Evolutionary conservation across 2,888 invertebrate genomes (phyloP).

Genomic region (Fragum sueziense): DNA sequence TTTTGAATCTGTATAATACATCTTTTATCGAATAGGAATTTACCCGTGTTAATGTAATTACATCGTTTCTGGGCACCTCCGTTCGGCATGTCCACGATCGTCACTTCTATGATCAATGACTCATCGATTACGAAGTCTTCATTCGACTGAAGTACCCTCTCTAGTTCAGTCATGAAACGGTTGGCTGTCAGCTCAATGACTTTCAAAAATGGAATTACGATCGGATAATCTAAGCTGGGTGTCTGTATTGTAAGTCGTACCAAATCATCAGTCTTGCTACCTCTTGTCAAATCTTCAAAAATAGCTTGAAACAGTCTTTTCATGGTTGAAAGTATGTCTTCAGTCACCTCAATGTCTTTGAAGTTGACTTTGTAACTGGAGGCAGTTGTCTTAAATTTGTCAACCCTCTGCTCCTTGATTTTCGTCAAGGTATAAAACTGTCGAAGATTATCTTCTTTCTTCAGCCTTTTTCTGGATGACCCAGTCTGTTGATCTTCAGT

Average conservation of each 20-base stretch:
- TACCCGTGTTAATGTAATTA: conserved; percentile 37
- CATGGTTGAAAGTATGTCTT: conserved; percentile 24
- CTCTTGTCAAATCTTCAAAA: conserved; percentile 31
- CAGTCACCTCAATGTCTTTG: conserved; percentile 34
- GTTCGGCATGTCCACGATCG: conserved; percentile 27
- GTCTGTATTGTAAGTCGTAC: conserved; percentile 35
- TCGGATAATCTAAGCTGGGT: conserved; percentile 42
- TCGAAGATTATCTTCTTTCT: conserved; percentile 18
- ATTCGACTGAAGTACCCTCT: conserved; percentile 31
- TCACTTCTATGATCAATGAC: conserved; percentile 36
- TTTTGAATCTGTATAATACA: conserved; percentile 45
- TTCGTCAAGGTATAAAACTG: conserved; percentile 18
- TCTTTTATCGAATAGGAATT: conserved; percentile 29
- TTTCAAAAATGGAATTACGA: conserved; percentile 20
- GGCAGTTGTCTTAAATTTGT: too few relatives aligned
- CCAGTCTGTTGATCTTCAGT: background rate
- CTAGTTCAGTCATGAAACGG: conserved; percentile 31
- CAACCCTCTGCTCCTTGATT: too few relatives aligned
- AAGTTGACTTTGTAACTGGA: too few relatives aligned
- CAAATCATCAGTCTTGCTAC: conserved; percentile 26
- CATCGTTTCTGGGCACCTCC: conserved; percentile 25
- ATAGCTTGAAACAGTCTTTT: conserved; percentile 31
- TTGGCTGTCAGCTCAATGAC: conserved; percentile 12
- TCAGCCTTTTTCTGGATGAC: background rate
- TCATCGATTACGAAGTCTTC: conserved; percentile 37